Conservation (phyloP, 2,113 vertebrate genomes). For the Podarcis cretensis region DNA sequence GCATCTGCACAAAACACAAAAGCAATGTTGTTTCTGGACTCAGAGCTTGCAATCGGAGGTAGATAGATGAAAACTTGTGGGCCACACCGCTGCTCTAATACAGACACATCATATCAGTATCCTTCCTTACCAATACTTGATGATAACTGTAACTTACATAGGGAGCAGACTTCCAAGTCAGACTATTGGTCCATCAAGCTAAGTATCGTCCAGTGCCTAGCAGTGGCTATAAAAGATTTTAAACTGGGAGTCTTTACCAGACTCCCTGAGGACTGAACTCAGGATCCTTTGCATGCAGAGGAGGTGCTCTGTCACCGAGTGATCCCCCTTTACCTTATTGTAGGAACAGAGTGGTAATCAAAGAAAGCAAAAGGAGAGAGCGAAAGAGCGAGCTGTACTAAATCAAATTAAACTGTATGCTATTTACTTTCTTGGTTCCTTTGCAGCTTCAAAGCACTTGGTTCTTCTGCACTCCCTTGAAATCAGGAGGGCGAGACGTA, state of each 20-base stretch:
- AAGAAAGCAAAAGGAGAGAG: conserved; percentile 39
- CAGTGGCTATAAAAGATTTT: too few relatives aligned
- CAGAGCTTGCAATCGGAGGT: background rate
- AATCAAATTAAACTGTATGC: conserved; percentile 14
- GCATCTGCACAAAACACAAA: too few relatives aligned
- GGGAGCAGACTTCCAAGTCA: too few relatives aligned
- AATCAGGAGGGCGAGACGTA: conserved; percentile 35
- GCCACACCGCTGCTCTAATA: background rate
- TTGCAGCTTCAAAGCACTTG: conserved; percentile 7
- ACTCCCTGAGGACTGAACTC: too few relatives aligned
- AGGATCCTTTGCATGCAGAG: too few relatives aligned
- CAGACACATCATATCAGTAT: background rate
- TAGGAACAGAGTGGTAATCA: background rate
- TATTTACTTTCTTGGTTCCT: conserved; percentile 40
- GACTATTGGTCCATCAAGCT: too few relatives aligned
- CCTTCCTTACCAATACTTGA: background rate
- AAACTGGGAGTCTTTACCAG: too few relatives aligned
- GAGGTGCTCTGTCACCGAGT: too few relatives aligned
- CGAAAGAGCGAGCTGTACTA: background rate
- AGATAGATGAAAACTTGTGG: background rate
- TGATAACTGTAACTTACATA: conserved; percentile 38
- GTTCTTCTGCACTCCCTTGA: background rate
- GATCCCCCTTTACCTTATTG: background rate
- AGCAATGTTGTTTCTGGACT: background rate
- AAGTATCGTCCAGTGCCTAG: too few relatives aligned